Conservation (phyloP, 2,888 invertebrate species). For the Lasioglossum villosulum region DNA sequence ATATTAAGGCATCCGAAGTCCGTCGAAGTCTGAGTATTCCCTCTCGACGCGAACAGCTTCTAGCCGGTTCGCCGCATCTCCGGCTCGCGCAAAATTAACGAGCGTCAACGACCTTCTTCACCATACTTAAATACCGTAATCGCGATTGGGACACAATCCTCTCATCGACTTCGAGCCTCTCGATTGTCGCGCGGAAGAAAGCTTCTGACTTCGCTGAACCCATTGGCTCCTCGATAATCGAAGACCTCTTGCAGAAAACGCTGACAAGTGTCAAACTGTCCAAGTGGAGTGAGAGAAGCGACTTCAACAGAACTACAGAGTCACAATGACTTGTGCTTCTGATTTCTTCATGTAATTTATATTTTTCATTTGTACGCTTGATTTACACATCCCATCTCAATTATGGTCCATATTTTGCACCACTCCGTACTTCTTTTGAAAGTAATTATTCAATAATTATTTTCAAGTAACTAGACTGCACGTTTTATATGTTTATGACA, state of each 20-base stretch:
- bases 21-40: conserved; percentile 74
- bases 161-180: background rate
- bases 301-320: too few relatives aligned
- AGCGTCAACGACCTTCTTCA: conserved; percentile 38
- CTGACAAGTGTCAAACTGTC: background rate
- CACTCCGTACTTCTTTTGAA: too few relatives aligned
- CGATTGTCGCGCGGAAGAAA: conserved; percentile 25
- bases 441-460: too few relatives aligned
- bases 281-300: background rate
- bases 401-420: too few relatives aligned
- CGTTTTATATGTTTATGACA: too few relatives aligned
- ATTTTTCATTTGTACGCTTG: too few relatives aligned
- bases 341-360: background rate
- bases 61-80: conserved; percentile 51
- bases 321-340: background rate
- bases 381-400: too few relatives aligned
- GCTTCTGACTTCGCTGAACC: background rate
- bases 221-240: background rate
- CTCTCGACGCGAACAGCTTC: conserved; percentile 58
- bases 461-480: too few relatives aligned
- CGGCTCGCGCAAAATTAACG: conserved; percentile 67
- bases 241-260: background rate
- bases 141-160: conserved; percentile 52
- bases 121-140: conserved; percentile 60
- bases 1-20: conserved; percentile 78